phyloP scores from a whole-genome alignment of 1,140 invertebrate genomes.

The Drosophila watanabei region DNA sequence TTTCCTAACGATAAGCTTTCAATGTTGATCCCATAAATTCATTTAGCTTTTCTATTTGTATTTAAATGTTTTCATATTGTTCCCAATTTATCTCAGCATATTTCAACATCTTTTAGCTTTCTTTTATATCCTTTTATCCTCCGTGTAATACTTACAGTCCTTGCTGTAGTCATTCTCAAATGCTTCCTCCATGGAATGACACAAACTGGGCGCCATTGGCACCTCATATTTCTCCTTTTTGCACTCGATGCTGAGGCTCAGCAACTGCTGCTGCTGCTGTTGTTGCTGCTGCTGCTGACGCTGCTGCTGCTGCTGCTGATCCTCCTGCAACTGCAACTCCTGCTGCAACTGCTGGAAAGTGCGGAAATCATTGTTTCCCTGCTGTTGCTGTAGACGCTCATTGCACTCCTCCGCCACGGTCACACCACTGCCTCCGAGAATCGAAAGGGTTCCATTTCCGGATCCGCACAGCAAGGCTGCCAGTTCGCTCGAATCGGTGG shows the following conservation, averaged over 20 bases:
- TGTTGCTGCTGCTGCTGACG: slow-evolving; percentile 46
- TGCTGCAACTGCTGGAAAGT: slow-evolving; percentile 66
- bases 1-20: background rate
- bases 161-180: slow-evolving; percentile 83
- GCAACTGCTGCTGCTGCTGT: slow-evolving; percentile 68
- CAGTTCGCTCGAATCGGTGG: slow-evolving; percentile 73
- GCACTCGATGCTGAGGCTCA: slow-evolving; percentile 76
- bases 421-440: slow-evolving; percentile 54
- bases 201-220: slow-evolving; percentile 62
- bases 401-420: slow-evolving; percentile 50
- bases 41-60: background rate
- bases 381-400: slow-evolving; percentile 46
- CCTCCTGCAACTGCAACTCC: slow-evolving; percentile 59
- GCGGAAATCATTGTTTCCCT: slow-evolving; percentile 46
- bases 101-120: background rate
- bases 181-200: slow-evolving; percentile 79
- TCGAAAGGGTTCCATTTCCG: slow-evolving; percentile 72
- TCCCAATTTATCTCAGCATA: background rate
- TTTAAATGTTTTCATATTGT: background rate
- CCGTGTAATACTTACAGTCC: slow-evolving; percentile 77
- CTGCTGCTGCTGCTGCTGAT: slow-evolving; percentile 54
- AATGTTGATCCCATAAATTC: background rate
- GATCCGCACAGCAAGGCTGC: slow-evolving; percentile 75
- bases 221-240: slow-evolving; percentile 81
- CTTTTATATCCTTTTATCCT: background rate